phyloP scores from a whole-genome alignment of 1,140 invertebrate genomes.

The Brachionus manjavacas region DNA sequence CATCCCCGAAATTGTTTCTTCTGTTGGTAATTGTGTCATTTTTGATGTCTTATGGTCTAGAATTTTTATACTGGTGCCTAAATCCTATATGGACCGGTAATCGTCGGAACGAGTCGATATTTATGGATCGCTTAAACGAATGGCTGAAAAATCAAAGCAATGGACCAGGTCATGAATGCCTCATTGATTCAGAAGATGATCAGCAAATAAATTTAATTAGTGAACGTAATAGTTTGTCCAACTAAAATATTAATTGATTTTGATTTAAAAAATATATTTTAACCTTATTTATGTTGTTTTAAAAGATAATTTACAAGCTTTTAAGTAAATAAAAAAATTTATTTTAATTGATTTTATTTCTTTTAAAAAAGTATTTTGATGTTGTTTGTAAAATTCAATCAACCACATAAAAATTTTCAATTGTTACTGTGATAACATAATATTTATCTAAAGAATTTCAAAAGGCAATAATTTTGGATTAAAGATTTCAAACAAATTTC shows the following conservation, averaged over 20 bases:
- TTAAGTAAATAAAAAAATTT: too few species aligned
- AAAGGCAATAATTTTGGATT: too few species aligned
- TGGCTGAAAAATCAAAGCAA: not conserved
- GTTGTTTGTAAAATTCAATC: too few species aligned
- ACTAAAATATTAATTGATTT: not conserved
- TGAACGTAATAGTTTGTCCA: not conserved
- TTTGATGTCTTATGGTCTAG: not conserved
- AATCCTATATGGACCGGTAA: not conserved
- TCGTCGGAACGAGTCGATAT: not conserved
- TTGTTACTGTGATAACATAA: too few species aligned
- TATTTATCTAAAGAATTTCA: too few species aligned
- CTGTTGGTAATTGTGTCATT: not conserved
- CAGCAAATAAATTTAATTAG: not conserved
- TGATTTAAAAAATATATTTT: not conserved
- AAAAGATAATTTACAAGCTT: too few species aligned
- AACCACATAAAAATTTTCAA: too few species aligned
- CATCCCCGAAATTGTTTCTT: not conserved
- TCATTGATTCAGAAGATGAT: not conserved
- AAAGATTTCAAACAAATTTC: too few species aligned
- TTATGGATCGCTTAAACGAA: not conserved
- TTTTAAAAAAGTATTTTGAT: too few species aligned
- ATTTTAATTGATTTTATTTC: too few species aligned
- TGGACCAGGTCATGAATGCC: not conserved
- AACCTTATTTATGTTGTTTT: too few species aligned
- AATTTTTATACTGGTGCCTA: not conserved